Conservation (phyloP, 2,888 invertebrate genomes). For the Xanthorhoe designata region DNA sequence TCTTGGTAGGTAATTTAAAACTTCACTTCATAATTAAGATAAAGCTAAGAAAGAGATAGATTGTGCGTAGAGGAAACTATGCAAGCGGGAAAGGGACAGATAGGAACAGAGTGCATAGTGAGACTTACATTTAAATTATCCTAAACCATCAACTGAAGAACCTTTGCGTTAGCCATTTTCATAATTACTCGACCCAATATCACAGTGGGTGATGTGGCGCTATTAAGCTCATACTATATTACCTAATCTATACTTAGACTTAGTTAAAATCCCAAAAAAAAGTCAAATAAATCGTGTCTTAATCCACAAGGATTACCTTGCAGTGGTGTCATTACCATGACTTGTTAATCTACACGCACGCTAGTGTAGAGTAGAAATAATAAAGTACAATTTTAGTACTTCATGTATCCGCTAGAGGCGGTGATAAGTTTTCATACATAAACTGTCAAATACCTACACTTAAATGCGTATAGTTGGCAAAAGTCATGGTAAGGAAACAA, state of each 20-base stretch:
- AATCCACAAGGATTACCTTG: no score
- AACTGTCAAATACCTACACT: no score
- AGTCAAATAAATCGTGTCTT: not conserved
- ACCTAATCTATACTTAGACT: conserved; percentile 30
- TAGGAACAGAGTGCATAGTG: conserved; percentile 20
- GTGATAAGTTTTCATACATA: no score
- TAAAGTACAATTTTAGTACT: no score
- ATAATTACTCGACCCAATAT: conserved; percentile 71
- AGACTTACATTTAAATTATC: conserved; percentile 50
- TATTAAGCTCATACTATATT: conserved; percentile 43
- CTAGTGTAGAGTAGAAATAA: no score
- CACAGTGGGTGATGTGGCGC: conserved; percentile 80
- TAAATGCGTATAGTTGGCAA: no score
- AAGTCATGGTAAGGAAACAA: no score
- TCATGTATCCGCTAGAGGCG: no score
- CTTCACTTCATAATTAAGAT: not conserved
- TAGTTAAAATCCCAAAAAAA: not conserved
- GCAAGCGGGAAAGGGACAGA: not conserved
- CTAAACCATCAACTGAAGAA: conserved; percentile 71
- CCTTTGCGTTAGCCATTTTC: conserved; percentile 65
- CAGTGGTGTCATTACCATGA: no score
- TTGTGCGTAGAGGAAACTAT: conserved; percentile 1
- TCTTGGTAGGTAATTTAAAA: no score
- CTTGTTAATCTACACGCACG: no score
- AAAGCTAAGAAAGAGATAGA: conserved; percentile 6